Percentiles rank a stretch among this genome's conserved stretches.
Evolutionary conservation across 2,888 invertebrate genomes (phyloP).

Genomic region (Deilephila elpenor): DNA sequence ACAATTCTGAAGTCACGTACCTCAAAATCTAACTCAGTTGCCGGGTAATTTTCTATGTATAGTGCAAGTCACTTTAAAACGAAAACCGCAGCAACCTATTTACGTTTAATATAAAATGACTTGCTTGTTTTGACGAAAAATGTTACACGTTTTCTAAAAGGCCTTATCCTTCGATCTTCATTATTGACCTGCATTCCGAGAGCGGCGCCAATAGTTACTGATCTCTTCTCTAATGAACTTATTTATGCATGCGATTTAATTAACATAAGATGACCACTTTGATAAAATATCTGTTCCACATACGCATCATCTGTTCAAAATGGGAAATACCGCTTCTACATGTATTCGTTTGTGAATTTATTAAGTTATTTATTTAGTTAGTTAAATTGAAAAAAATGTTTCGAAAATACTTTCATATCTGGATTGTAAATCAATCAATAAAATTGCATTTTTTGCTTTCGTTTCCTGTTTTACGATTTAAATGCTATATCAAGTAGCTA

Average conservation of each 20-base stretch:
- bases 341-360: too few species aligned
- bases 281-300: neutral
- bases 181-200: conserved; percentile 17
- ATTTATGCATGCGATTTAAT: neutral
- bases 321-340: too few species aligned
- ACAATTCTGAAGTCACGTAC: conserved; percentile 4
- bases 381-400: too few species aligned
- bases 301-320: too few species aligned
- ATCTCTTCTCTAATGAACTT: neutral
- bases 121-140: neutral
- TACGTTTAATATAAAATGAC: conserved; percentile 7
- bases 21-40: neutral
- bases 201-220: neutral
- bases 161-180: conserved; percentile 16
- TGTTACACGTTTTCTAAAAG: neutral
- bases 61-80: conserved; percentile 14
- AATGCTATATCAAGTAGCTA: too few species aligned
- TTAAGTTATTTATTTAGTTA: too few species aligned
- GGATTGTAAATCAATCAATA: too few species aligned
- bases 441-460: too few species aligned
- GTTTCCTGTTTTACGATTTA: too few species aligned
- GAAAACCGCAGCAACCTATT: conserved; percentile 8
- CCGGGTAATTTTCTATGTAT: conserved; percentile 3
- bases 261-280: neutral
- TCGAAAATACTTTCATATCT: too few species aligned